Conservation (phyloP, 1,140 invertebrate species). For the Mylabris phalerata region DNA sequence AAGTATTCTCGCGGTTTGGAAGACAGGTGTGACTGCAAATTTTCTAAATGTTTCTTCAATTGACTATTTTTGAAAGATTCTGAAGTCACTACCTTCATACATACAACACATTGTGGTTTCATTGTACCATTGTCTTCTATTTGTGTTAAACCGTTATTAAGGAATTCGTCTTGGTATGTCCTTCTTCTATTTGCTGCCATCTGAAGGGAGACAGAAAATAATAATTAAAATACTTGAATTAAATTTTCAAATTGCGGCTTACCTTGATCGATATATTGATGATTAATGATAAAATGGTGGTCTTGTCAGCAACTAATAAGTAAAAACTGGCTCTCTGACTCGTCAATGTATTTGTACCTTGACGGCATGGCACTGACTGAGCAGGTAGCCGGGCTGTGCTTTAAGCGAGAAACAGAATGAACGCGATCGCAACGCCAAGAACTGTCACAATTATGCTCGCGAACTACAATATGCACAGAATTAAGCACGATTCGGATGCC, state of each 20-base stretch:
- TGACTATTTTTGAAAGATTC: constrained; percentile 29
- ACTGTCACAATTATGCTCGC: too few species aligned
- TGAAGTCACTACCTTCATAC: constrained; percentile 26
- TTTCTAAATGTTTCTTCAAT: too few species aligned
- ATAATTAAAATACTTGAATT: constrained; percentile 24
- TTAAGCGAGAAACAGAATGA: too few species aligned
- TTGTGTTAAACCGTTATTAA: constrained; percentile 23
- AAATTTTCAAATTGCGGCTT: constrained; percentile 24
- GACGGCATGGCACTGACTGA: too few species aligned
- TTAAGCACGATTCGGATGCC: too few species aligned
- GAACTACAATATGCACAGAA: too few species aligned
- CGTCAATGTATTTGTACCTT: too few species aligned
- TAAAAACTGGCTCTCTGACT: too few species aligned
- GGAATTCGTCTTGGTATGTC: constrained; percentile 19
- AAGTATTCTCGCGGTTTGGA: too few species aligned
- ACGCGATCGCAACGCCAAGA: too few species aligned
- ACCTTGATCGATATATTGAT: constrained; percentile 25
- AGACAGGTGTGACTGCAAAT: too few species aligned
- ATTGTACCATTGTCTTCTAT: constrained; percentile 27
- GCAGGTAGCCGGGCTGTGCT: too few species aligned
- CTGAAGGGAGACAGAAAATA: constrained; percentile 21
- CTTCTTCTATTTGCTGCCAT: constrained; percentile 27
- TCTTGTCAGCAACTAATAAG: constrained; percentile 11
- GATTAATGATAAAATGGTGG: constrained; percentile 17
- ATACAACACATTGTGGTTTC: constrained; percentile 29